These are phyloP conservation scores for Cavia porcellus DNA, from an alignment of 2,113 vertebrate genomes.

Conservation along the genomic window DNA sequence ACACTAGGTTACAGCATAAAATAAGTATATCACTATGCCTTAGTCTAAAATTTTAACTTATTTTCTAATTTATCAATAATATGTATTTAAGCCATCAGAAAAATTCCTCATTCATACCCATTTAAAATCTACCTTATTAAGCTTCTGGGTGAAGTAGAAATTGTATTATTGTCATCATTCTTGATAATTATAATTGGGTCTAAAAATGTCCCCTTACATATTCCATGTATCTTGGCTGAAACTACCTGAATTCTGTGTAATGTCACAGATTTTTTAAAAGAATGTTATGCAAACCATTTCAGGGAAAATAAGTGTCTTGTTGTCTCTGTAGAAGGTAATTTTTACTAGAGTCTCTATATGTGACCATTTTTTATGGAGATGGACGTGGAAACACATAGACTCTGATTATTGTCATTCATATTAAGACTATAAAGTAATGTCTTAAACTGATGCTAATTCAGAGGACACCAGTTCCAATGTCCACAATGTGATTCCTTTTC, in stretches of 20 bases:
- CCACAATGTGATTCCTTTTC: background rate
- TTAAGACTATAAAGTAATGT: background rate
- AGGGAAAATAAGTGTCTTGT: background rate
- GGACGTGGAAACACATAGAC: background rate
- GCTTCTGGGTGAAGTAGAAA: background rate
- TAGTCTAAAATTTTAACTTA: background rate
- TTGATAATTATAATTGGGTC: background rate
- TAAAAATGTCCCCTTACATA: background rate
- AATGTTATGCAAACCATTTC: background rate
- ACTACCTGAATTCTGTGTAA: background rate
- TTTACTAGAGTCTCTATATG: background rate
- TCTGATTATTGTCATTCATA: background rate
- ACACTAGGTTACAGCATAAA: background rate
- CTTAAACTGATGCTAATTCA: background rate
- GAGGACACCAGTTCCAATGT: background rate
- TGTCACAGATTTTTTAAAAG: background rate
- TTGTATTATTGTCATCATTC: background rate
- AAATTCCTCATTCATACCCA: background rate
- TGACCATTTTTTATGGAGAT: background rate
- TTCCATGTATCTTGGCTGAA: background rate
- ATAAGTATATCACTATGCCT: background rate
- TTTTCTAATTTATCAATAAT: background rate
- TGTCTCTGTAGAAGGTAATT: background rate
- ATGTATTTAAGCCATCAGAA: background rate
- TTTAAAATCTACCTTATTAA: background rate